Evolutionary conservation across 2,797 vertebrate genomes (phyloP), one percentile per base, ranked within the genome.

Genomic region (Lepilemur ruficaudatus): DNA sequence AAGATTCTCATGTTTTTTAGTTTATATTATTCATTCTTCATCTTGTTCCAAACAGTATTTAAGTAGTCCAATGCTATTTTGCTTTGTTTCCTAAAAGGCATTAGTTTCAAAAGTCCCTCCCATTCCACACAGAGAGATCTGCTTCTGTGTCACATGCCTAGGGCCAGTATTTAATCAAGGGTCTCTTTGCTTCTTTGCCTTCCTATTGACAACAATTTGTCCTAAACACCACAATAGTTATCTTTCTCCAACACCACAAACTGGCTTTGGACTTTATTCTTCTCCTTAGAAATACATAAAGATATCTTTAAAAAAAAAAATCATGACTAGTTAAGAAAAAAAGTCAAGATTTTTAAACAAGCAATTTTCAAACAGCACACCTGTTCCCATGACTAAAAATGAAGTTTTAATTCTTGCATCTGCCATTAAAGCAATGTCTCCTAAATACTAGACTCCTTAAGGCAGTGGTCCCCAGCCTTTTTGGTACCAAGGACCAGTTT

Each of bases 1-100:
- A 69, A 20, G 18, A 13, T 38, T 48, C 55, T 90, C 25, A 28
- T n/a, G 22, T 22, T 63, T 93, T 96, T 83, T 65, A 69, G 63
- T 67, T 93, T 52, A n/a, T 4, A 32, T 72, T 73, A 75, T n/a
- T 94, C 70, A 84, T 46, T 79, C 89, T 78, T 92, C 57, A 84
- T 90, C 50, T 83, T 94, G 52, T 81, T 86, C 18, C 85, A 86
- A 75, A n/a, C n/a, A 73, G 50, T 79, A 96, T 43, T 70, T 80
- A 93, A 89, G 76, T 85, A 79, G 50, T 8, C 82, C 88, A 94
- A 30, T 80, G 38, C 11, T 70, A 75, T 89, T 84, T 72, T 89
- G 75, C 73, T 95, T 69, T 89, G 91, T 61, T 89, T 94, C 65
- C 89, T 80, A 79, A 87, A 94, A 89, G 14, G 41, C 20, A 81